Conservation (phyloP, 2,113 vertebrate species). For the Hydropotes inermis region DNA sequence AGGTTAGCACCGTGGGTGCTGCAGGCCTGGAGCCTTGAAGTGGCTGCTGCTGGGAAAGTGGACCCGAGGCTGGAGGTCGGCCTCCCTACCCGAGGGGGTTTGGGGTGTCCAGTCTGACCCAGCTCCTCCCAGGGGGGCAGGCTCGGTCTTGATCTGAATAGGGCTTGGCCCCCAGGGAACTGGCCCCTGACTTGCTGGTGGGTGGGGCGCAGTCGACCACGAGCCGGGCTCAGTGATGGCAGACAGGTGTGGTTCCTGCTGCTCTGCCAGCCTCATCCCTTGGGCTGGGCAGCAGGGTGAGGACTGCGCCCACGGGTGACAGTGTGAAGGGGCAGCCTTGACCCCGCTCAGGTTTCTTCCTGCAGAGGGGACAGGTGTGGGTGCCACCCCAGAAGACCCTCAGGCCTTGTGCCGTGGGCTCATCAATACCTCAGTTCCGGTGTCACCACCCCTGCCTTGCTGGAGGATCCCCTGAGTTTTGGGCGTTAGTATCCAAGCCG, state of each 20-base stretch:
- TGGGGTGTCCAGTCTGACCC: accelerated
- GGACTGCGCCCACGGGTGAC: accelerated
- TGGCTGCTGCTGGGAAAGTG: accelerated
- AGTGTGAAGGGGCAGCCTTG: too few species aligned
- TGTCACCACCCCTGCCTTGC: neutral
- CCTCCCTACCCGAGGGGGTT: too few species aligned
- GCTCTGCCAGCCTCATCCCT: neutral
- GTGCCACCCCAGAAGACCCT: neutral
- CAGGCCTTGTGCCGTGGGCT: accelerated
- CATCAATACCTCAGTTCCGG: accelerated
- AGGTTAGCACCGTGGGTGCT: accelerated
- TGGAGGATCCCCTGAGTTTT: neutral
- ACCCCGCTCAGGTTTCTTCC: neutral
- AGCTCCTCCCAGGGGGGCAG: too few species aligned
- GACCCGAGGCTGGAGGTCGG: accelerated
- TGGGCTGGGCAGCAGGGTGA: neutral
- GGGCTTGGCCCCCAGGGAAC: neutral
- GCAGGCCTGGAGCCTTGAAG: accelerated
- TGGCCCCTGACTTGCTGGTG: neutral
- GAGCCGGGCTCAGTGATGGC: neutral
- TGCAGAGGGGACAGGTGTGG: accelerated
- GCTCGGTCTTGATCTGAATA: accelerated
- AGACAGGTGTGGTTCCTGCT: neutral
- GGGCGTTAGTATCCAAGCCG: accelerated
- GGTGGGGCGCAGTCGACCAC: accelerated